Base-by-base conservation (phyloP, 2,113 vertebrate genomes). In the Puma concolor region DNA sequence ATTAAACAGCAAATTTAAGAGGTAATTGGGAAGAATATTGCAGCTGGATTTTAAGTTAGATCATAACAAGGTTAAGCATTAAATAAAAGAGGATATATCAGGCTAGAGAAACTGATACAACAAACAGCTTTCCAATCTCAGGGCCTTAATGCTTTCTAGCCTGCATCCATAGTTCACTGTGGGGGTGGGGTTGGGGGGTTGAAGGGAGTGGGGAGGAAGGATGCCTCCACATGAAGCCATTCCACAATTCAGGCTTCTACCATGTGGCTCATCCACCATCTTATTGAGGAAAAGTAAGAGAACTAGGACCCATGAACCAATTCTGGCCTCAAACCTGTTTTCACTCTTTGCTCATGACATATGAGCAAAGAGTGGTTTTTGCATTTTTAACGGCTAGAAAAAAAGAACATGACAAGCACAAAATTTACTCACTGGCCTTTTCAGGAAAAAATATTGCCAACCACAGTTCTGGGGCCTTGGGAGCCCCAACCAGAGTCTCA, bases 1-100 rank as follows among this genome's bases (percentile, higher is more conserved):
- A 76, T 91, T 92, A 50, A 94, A 83, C 9, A 86, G 41, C 14
- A 90, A 87, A 91, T 71, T n/a, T 60, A 90, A 71, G 23, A 63
- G 19, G 5, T 13, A 71, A 72, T 41, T 91, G 50, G 12, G 52
- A 71, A 67, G 21, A 54, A 54, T 38, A 84, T 79, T 96, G 88
- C 17, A 87, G n/a, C 10, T 96, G 36, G 19, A 31, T 90, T 84
- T 92, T 38, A 84, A n/a, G 12, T 38, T 23, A 89, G 17, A 33
- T 50, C 54, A 52, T 48, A 54, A 44, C 33, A 91, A 12, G 15
- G 25, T 79, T 81, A 85, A 72, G 29, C 16, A 88, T 71, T 85
- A 74, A 85, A 80, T 82, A 82, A 60, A 71, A 27, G 19, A 66
- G 25, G 23, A 12, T 76, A 38, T 52, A 48, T 57, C 33, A 66